Percentiles rank a stretch among this genome's conserved stretches.
phyloP scores from a whole-genome alignment of 2,888 invertebrate species.

The Limnephilus rhombicus region DNA sequence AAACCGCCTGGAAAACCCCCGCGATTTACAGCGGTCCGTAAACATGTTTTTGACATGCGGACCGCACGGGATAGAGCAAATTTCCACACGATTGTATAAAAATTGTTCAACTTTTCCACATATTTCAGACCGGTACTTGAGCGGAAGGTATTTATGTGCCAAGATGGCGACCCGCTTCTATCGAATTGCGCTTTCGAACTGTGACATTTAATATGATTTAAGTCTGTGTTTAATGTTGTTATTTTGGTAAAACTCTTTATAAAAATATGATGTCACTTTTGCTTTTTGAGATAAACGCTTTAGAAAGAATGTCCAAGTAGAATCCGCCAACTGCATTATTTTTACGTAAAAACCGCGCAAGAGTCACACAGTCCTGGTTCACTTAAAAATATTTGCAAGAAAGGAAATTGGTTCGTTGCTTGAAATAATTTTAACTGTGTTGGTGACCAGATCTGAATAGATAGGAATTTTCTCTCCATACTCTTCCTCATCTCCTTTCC shows the following conservation, averaged over 20 bases:
- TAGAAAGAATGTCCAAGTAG: not conserved
- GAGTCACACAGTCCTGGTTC: too few relatives aligned
- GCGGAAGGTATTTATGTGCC: conserved; percentile 35
- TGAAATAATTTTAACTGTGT: too few relatives aligned
- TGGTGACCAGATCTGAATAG: too few relatives aligned
- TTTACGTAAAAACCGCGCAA: too few relatives aligned
- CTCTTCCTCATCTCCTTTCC: too few relatives aligned
- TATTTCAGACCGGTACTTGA: conserved; percentile 56
- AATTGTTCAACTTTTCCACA: conserved; percentile 57
- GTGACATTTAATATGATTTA: conserved; percentile 41
- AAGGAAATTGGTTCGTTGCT: too few relatives aligned
- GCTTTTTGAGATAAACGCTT: not conserved
- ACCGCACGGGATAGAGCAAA: conserved; percentile 30
- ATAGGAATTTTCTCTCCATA: too few relatives aligned
- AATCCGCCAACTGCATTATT: too few relatives aligned
- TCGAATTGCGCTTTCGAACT: conserved; percentile 43
- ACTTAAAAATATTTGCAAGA: too few relatives aligned
- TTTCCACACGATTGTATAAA: conserved; percentile 46
- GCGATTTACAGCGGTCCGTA: conserved; percentile 30
- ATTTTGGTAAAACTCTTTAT: conserved; percentile 4
- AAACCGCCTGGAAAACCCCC: conserved; percentile 38
- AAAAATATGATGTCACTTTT: not conserved
- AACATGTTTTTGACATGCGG: conserved; percentile 48
- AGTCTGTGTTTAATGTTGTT: conserved; percentile 31
- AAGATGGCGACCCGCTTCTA: conserved; percentile 31